Percentiles rank a stretch among this genome's conserved stretches.
Evolutionary conservation across 30 jellyfish, hydroid and myxozoan genomes (phyloP).

Genomic region (Phacellophora camtschatica): DNA sequence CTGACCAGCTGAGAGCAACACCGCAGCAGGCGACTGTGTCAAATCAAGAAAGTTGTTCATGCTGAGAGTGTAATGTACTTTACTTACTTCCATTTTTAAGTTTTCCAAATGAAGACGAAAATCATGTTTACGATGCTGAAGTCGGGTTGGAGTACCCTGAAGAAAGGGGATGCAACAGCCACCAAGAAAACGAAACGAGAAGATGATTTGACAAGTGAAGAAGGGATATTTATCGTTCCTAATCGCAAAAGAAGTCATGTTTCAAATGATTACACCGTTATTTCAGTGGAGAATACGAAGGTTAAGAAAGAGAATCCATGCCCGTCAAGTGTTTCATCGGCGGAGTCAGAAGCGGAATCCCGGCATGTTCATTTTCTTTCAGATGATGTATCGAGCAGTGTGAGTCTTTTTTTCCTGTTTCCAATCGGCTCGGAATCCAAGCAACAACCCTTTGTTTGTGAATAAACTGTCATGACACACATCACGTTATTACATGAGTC

Average conservation of each 20-base stretch:
- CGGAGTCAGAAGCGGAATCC: conserved; percentile 37
- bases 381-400: conserved; percentile 13
- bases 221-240: conserved; percentile 26
- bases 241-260: conserved; percentile 43
- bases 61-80: no score
- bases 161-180: conserved; percentile 44
- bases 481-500: no score
- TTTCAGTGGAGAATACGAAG: background rate
- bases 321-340: background rate
- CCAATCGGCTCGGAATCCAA: no score
- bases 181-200: background rate
- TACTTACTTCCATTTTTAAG: no score
- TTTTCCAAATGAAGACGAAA: background rate
- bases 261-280: background rate
- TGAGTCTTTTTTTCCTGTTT: no score
- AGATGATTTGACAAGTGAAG: conserved; percentile 32
- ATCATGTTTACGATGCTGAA: conserved; percentile 35
- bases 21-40: no score
- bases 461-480: no score
- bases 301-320: conserved; percentile 17
- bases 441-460: no score
- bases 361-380: conserved; percentile 5
- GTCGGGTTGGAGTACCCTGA: conserved; percentile 41
- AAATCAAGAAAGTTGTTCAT: no score
- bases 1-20: no score